Evolutionary conservation across 2,113 vertebrate genomes (phyloP).

Genomic region (Vireo altiloquus): DNA sequence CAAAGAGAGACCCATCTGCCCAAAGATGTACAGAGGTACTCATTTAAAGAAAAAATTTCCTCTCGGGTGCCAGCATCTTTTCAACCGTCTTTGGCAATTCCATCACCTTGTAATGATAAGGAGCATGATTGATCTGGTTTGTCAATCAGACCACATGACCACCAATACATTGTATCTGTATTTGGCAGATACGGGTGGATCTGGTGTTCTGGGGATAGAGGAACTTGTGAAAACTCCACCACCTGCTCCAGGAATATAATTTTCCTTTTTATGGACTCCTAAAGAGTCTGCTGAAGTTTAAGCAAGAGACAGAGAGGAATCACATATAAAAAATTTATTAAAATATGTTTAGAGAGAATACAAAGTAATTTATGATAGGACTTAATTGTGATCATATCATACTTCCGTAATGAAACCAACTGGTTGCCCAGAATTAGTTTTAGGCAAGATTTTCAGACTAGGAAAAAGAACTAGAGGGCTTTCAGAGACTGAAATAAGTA

Average conservation of each 20-base stretch:
- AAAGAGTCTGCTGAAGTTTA: neutral
- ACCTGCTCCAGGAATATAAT: neutral
- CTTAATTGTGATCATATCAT: neutral
- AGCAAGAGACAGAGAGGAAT: neutral
- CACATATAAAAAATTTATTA: neutral
- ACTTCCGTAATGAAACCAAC: neutral
- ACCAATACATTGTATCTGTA: no score
- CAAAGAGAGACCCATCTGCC: neutral
- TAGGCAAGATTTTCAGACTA: neutral
- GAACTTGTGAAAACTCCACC: neutral
- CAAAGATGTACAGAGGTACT: neutral
- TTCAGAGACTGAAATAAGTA: neutral
- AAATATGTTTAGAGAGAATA: neutral
- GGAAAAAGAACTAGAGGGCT: neutral
- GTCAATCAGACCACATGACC: accelerated
- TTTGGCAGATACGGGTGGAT: accelerated
- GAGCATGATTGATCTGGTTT: neutral
- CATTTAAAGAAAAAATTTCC: neutral
- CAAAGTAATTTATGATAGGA: neutral
- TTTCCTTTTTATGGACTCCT: neutral
- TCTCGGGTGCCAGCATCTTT: neutral
- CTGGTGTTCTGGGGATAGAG: accelerated
- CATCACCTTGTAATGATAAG: neutral
- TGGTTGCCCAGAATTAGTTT: neutral
- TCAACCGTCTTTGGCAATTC: neutral